These are phyloP conservation scores for Drosophila austrosaltans DNA, from an alignment of 2,888 invertebrate species.

Conservation along the genomic window DNA sequence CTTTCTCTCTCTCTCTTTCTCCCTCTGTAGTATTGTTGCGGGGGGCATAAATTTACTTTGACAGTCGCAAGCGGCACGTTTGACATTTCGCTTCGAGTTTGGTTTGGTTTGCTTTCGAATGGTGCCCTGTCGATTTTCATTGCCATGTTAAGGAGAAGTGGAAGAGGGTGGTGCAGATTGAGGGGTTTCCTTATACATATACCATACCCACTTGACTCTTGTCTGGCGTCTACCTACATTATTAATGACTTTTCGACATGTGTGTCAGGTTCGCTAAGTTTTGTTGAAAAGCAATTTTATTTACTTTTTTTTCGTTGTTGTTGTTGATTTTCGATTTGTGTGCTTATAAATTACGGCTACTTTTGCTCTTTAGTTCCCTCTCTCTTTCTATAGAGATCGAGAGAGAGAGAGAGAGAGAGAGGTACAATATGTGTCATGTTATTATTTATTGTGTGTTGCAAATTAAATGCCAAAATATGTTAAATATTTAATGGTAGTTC, in stretches of 20 bases:
- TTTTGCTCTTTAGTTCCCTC: constrained; percentile 26
- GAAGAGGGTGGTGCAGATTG: not conserved
- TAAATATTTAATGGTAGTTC: constrained; percentile 66
- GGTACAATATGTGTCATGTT: constrained; percentile 63
- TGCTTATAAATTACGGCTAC: constrained; percentile 64
- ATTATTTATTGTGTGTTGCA: constrained; percentile 72
- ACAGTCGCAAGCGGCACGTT: constrained; percentile 72
- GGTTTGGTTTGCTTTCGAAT: constrained; percentile 17
- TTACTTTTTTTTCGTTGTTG: constrained; percentile 56
- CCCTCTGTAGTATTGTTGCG: constrained; percentile 28
- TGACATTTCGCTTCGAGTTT: constrained; percentile 61
- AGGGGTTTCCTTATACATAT: constrained; percentile 7
- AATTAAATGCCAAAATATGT: constrained; percentile 75
- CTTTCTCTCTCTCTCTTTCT: not conserved
- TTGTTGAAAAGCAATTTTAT: constrained; percentile 71
- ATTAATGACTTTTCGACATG: constrained; percentile 79
- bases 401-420: no score
- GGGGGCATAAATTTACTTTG: constrained; percentile 77
- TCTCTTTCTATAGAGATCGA: not conserved
- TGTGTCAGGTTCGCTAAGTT: constrained; percentile 76
- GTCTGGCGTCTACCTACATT: constrained; percentile 64
- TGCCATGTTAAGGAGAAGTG: constrained; percentile 34
- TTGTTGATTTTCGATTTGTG: constrained; percentile 42
- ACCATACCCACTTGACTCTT: constrained; percentile 33
- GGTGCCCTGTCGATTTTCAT: constrained; percentile 49